Base-by-base conservation (phyloP, 2,113 vertebrate species). In the Gallinago undulata region DNA sequence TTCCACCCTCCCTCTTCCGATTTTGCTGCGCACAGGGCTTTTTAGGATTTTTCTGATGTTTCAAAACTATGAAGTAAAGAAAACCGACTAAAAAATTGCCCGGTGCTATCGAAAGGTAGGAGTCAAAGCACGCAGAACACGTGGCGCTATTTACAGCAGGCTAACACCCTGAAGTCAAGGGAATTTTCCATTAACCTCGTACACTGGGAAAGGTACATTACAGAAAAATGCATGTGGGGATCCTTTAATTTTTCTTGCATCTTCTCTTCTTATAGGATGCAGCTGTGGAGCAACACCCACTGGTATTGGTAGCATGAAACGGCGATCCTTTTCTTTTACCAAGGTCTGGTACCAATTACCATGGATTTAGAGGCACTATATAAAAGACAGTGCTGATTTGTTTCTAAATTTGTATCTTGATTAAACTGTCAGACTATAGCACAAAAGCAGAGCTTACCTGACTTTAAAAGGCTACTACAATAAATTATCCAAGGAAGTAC, bases 351-450 rank as follows among this genome's bases (percentile, higher is more conserved):
- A 97, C 77, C 95, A 96, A 97, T 97, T 96, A 96, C 82, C 57
- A 39, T 33, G 92, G 95, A 96, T 96, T 97, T 94, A 96, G 82
- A 95, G 55, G 86, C 92, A 88, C 90, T 87, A 50, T 83, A 96
- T 97, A 97, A 97, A 97, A 97, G 94, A 96, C 94, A 93, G 90
- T n/a, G 53, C 89, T 93, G 94, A 97, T 97, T 97, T 97, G 96
- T 95, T 96, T 93, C 96, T 96, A 91, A 97, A 96, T 97, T 96
- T 93, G 92, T 97, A 94, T 89, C 93, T 95, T 97, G 93, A 97
- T 97, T 97, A 95, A 96, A 96, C 67, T 97, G 96, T 96, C 95
- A 96, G 87, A 48, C 84, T 53, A 43, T 2, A 79, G 70, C 67
- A 94, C 80, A 93, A 96, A 90, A 51, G 64, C 51, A 95, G 73